Conservation (phyloP, 1,140 invertebrate genomes). For the Drosophila setifemur region DNA sequence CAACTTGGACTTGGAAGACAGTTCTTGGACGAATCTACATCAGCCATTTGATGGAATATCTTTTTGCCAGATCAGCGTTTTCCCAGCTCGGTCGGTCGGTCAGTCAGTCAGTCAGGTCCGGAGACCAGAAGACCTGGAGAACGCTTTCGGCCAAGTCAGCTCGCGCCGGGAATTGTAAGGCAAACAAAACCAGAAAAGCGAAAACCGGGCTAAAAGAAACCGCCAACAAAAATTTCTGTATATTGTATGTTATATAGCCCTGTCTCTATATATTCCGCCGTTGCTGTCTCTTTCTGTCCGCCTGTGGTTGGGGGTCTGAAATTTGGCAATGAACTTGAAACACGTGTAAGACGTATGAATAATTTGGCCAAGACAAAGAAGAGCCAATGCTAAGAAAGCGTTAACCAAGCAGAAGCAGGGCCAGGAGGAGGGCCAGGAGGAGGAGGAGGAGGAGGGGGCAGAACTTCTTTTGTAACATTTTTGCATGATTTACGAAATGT, state of each 20-base stretch:
- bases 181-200: slow-evolving; percentile 53
- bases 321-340: slow-evolving; percentile 79
- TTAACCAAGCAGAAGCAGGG: not conserved
- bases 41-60: slow-evolving; percentile 18
- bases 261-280: slow-evolving; percentile 8
- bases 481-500: slow-evolving; percentile 58
- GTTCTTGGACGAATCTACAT: slow-evolving; percentile 16
- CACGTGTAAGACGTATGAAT: slow-evolving; percentile 70
- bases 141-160: slow-evolving; percentile 32
- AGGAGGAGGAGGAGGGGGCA: not conserved
- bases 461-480: slow-evolving; percentile 52
- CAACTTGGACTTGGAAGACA: slow-evolving; percentile 9
- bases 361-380: slow-evolving; percentile 64
- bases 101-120: slow-evolving; percentile 50
- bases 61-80: slow-evolving; percentile 46
- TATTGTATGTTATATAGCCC: not conserved
- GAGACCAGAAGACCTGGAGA: slow-evolving; percentile 14
- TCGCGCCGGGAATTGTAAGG: slow-evolving; percentile 13
- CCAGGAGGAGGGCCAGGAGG: too few species aligned
- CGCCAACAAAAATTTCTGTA: slow-evolving; percentile 23
- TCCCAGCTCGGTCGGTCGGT: slow-evolving; percentile 50
- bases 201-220: slow-evolving; percentile 47
- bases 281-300: slow-evolving; percentile 9
- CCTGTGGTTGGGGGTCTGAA: slow-evolving; percentile 31
- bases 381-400: slow-evolving; percentile 6